These are phyloP conservation scores for Myrmecobius fasciatus DNA, from an alignment of 2,113 vertebrate genomes.

Conservation along the genomic window DNA sequence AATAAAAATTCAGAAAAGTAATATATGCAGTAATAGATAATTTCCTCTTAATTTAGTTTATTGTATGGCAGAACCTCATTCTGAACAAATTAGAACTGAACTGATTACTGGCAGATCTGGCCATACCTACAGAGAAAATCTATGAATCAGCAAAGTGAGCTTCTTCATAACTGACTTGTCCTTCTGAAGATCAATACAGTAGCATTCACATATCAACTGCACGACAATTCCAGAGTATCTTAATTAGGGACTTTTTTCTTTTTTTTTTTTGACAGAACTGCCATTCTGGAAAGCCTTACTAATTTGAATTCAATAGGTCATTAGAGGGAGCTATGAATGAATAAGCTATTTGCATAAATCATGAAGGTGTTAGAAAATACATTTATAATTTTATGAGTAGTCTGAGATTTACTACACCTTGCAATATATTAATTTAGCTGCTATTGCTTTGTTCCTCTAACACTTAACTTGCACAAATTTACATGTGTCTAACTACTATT, in stretches of 20 bases:
- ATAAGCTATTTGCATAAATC: conserved; percentile 22
- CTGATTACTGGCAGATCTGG: conserved; percentile 17
- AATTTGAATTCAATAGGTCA: conserved; percentile 54
- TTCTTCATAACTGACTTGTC: conserved; percentile 15
- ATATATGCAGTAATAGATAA: neutral
- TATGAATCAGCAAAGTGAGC: conserved; percentile 19
- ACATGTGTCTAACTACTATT: neutral
- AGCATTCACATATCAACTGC: neutral
- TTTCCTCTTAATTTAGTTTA: neutral
- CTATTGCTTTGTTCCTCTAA: neutral
- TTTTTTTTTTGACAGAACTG: conserved; percentile 32
- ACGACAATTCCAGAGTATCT: conserved; percentile 24
- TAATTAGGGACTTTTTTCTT: conserved; percentile 24
- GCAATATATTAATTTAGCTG: neutral
- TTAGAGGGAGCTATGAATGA: conserved; percentile 33
- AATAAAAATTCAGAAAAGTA: neutral
- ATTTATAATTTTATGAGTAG: neutral
- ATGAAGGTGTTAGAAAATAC: conserved; percentile 13
- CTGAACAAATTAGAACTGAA: conserved; percentile 6
- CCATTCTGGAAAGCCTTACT: conserved; percentile 32
- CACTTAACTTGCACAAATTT: neutral
- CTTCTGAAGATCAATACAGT: conserved; percentile 36
- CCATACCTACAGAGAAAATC: conserved; percentile 18
- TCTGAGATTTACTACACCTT: neutral
- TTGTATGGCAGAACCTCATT: neutral